Evolutionary conservation across 2,113 vertebrate species (phyloP), one percentile per base, ranked within the genome.

Genomic region (Dipodomys stephensi): DNA sequence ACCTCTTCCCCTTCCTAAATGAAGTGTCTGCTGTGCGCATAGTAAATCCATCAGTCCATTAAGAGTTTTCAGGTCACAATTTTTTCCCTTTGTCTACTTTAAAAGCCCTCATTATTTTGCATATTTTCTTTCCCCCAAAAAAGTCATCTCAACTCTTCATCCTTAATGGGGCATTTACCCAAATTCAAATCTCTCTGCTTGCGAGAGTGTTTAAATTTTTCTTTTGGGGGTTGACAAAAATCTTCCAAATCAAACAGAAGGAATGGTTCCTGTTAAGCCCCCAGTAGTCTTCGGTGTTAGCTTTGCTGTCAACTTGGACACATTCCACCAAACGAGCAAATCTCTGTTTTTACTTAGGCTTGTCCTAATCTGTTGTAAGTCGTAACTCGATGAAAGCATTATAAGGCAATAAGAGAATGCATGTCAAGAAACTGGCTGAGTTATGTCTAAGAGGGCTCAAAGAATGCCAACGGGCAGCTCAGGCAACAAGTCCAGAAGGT

Each of bases 271-370:
- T 8, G 1, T 79, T 79, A 94, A 91, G 82, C 71, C 82, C 87
- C 7, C 9, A 74, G 35, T 46, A 68, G 85, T 78, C 85, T 88
- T 87, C 53, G 84, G 94, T 76, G 81, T 87, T 92, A 65, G 22
- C 60, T 86, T 46, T 44, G 73, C 93, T 77, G 71, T 95, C 84
- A 80, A 39, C 82, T 90, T 88, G 92, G 92, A 93, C 74, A 60
- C 27, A 57, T 69, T 95, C 95, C 94, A 91, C 46, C 1, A 0
- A 80, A 71, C 85, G 46, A 95, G 71, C 69, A 82, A 82, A 85
- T 64, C 95, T 95, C 87, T 96, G 93, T 82, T 95, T 97, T 95
- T 7, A 86, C 95, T 90, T 94, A 94, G 94, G 82, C 96, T 94
- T 93, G 95, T 94, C 87, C 77, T 87, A 91, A 92, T 94, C 94